phyloP scores from a whole-genome alignment of 2,888 invertebrate species.

The Xanthia icteritia region DNA sequence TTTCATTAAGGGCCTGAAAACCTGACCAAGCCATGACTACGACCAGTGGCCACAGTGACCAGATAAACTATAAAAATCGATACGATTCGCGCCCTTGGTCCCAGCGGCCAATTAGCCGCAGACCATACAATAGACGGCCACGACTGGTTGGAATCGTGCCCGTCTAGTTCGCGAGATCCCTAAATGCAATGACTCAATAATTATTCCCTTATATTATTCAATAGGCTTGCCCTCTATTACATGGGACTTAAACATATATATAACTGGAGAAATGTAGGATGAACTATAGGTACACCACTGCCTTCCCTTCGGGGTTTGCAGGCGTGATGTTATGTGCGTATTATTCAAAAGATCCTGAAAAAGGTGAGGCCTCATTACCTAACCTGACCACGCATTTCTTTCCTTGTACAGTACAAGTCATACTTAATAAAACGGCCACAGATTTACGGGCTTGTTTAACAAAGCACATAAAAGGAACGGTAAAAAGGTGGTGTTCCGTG shows the following conservation, averaged over 20 bases:
- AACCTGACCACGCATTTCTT: conserved; percentile 1
- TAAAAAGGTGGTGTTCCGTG: conserved; percentile 42
- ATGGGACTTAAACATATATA: background rate
- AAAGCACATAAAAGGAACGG: conserved; percentile 44
- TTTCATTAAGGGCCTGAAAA: background rate
- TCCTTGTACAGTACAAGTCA: conserved; percentile 6
- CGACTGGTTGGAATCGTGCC: no score
- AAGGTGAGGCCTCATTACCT: background rate
- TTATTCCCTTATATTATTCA: background rate
- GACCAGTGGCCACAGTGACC: no score
- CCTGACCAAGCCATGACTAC: no score
- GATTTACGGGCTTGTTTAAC: conserved; percentile 42
- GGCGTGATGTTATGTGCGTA: no score
- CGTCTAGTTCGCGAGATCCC: no score
- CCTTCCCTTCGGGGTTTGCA: no score
- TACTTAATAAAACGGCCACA: conserved; percentile 31
- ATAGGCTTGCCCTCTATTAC: background rate
- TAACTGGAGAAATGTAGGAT: no score
- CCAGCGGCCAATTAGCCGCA: no score
- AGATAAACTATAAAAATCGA: no score
- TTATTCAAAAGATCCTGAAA: background rate
- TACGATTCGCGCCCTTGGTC: no score
- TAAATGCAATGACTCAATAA: background rate
- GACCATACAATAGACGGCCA: no score
- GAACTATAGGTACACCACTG: no score